A percentile compares a stretch with the other conserved stretches of the same genome.
Evolutionary conservation across 2,888 invertebrate genomes (phyloP).

Genomic region (Ypsolopha scabrella): DNA sequence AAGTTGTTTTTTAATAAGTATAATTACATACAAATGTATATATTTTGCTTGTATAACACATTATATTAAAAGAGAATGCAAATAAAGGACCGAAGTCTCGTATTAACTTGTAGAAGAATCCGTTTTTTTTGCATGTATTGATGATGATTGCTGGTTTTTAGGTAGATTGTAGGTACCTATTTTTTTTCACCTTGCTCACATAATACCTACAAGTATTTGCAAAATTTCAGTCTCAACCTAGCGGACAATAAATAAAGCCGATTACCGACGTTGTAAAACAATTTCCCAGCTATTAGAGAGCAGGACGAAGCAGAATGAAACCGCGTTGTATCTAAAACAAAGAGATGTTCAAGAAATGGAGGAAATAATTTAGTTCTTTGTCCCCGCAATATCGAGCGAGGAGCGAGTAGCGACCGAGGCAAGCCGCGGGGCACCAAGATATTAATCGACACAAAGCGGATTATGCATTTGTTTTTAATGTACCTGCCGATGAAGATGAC

Average conservation of each 20-base stretch:
- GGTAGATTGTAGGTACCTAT: no score
- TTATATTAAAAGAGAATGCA: no score
- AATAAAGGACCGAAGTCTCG: no score
- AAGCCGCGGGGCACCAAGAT: constrained; percentile 41
- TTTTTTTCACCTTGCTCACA: no score
- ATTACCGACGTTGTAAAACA: constrained; percentile 4
- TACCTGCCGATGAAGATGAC: not conserved
- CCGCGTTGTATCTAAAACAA: constrained; percentile 44
- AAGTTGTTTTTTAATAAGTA: no score
- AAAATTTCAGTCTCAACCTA: no score
- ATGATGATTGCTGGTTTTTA: no score
- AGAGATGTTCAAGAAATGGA: constrained; percentile 47
- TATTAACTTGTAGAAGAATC: no score
- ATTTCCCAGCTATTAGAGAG: constrained; percentile 2
- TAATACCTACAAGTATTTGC: no score
- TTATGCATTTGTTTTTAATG: constrained; percentile 41
- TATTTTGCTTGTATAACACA: no score
- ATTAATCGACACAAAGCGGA: constrained; percentile 66
- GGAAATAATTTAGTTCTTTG: constrained; percentile 65
- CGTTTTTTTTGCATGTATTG: no score
- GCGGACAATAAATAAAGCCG: constrained; percentile 19
- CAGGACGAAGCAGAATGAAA: not conserved
- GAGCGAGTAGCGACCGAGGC: constrained; percentile 19
- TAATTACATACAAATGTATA: no score
- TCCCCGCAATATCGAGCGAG: constrained; percentile 49